Evolutionary conservation across 2,113 vertebrate genomes (phyloP), one percentile per base, ranked within the genome.

Genomic region (Microcebus tavaratra): DNA sequence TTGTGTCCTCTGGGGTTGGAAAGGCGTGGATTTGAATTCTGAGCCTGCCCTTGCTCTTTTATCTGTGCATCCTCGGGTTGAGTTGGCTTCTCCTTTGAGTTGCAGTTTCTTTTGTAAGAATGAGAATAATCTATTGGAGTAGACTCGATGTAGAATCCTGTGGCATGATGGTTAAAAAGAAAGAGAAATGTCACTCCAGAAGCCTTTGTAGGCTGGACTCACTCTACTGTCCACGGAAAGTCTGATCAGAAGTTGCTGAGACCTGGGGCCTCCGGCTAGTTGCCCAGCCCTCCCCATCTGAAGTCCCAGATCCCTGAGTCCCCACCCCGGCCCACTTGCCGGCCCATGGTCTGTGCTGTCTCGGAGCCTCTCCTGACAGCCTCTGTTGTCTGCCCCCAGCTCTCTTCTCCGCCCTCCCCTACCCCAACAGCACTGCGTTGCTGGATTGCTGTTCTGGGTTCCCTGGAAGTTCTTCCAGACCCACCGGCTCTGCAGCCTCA

Each of bases 351-450:
- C 85, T 42, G 61, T 48, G 78, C 97, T 68, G 36, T 96, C 86
- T 82, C 25, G 21, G 63, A 92, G 76, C 65, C 31, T 84, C 63
- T 92, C 39, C 48, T 91, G 94, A 96, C 93, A 97, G 86, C 92
- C 87, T 29, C 68, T 88, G 88, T 93, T 95, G 94, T 94, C 93
- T 91, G 55, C 39, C 11, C 95, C 92, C 82, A 94, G 27, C 90
- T 84, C 72, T 36, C 50, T 68, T 53, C 87, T 84, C 42, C 68
- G 53, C 23, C 87, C 94, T 93, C 72, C 61, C 86, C 80, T 25
- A 27, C 63, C 70, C 67, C 63, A 50, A 48, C 10, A 15, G 55
- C 15, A 67, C 65, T 39, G 83, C 12, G 55, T 39, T 79, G 85
- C 50, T 23, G 27, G 48, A 0, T 25, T 63, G 50, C 57, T 72